Conservation (phyloP, 2,888 invertebrate genomes). For the Acanthococcus lagerstroemiae region DNA sequence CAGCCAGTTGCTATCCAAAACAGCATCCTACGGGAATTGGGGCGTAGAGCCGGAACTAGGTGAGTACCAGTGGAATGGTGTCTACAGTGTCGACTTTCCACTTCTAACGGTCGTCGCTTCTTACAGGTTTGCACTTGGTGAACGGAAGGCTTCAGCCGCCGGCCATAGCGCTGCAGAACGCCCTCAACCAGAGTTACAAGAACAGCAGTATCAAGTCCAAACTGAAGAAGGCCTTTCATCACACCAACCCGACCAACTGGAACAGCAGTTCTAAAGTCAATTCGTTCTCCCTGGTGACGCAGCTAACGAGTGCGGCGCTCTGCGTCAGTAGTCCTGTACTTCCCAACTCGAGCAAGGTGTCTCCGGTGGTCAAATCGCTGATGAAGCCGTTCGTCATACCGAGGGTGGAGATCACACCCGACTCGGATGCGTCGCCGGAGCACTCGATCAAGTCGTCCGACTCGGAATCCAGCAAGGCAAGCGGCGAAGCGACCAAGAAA, state of each 20-base stretch:
- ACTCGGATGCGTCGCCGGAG: conserved; percentile 2
- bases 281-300: conserved; percentile 43
- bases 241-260: conserved; percentile 43
- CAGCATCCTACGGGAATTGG: conserved; percentile 49
- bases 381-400: conserved; percentile 51
- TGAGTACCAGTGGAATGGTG: background rate
- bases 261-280: conserved; percentile 43
- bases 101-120: background rate
- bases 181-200: conserved; percentile 30
- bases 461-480: background rate
- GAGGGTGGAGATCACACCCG: conserved; percentile 44
- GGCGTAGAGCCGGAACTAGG: conserved; percentile 52
- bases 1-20: conserved; percentile 49
- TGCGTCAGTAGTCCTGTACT: conserved; percentile 52
- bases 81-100: background rate
- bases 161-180: conserved; percentile 35
- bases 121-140: conserved; percentile 37
- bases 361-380: conserved; percentile 50
- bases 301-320: conserved; percentile 51
- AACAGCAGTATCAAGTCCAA: conserved; percentile 45
- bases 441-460: background rate
- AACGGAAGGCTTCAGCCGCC: conserved; percentile 39
- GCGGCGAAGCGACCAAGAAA: background rate
- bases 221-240: conserved; percentile 49
- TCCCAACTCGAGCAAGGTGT: conserved; percentile 46